Base-by-base conservation (phyloP, 2,888 invertebrate genomes). In the Zygaena filipendulae region DNA sequence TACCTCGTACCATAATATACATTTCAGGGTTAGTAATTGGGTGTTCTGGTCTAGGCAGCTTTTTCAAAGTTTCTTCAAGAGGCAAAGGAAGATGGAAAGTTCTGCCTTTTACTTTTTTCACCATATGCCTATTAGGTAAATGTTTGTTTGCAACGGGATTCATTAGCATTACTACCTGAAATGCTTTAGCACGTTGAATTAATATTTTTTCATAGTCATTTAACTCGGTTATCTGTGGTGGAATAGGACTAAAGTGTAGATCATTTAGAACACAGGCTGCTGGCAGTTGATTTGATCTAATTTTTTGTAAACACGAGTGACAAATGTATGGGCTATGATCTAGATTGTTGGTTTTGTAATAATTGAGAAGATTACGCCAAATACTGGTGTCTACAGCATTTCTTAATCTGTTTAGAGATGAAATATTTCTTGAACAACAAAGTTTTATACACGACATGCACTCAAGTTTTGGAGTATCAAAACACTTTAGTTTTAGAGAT, bases 31-130 rank as follows among this genome's bases (percentile, higher is more conserved):
- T n/a, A 16, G 7, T 16, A 21, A 55, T 28, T 4, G 53, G 40
- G 9, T 47, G 42, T 10, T 40, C 43, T 6, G 49, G 35, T 26
- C 29, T 35, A 13, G 48, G 49, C 3, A 59, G 30, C 39, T 52
- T 59, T 36, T 45, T 40, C 6, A 54, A 28, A 2, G 56, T 58
- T 40, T 49, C 40, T 40, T 59, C 47, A 3, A 52, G 12, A 2
- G 57, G 54, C 6, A 59, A 35, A 7, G 58, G 55, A n/a, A 57
- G 33, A 42, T 57, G 53, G 31, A 55, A 56, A 27, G 36, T 37
- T 11, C 35, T 30, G 25, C 39, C 36, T 11, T 37, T 39, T 13
- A 35, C 35, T 29, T 41, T 41, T 30, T 41, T 40, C 2, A 35
- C 22, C 29, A 48, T 48, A 16, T 45, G 27, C 13, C 32, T 32